Conservation (phyloP, 2,113 vertebrate genomes). For the Morone chrysops region DNA sequence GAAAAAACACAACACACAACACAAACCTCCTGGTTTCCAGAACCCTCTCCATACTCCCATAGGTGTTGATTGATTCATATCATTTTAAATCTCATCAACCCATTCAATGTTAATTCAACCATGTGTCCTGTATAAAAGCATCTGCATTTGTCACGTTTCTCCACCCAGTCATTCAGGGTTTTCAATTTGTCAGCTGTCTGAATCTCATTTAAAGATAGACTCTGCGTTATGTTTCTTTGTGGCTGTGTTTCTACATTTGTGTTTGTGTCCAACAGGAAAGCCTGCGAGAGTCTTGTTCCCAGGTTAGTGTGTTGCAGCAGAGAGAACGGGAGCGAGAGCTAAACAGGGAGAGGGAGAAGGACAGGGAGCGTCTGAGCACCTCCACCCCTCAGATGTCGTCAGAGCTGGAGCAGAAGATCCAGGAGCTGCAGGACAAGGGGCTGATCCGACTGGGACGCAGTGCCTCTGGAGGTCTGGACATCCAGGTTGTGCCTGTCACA, state of each 20-base stretch:
- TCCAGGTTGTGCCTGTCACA: conserved; percentile 89
- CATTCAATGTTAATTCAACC: too few relatives aligned
- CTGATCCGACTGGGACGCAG: conserved; percentile 88
- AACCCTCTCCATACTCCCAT: too few relatives aligned
- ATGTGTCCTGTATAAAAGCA: too few relatives aligned
- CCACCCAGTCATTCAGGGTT: too few relatives aligned
- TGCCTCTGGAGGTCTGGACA: conserved; percentile 85
- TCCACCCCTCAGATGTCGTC: conserved; percentile 28
- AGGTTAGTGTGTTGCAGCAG: conserved; percentile 81
- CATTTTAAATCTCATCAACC: too few relatives aligned
- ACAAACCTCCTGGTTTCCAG: too few relatives aligned
- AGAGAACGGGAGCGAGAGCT: conserved; percentile 83
- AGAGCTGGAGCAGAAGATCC: conserved; percentile 89
- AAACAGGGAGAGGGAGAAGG: conserved; percentile 80
- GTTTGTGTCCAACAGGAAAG: conserved; percentile 83
- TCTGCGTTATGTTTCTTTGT: background rate
- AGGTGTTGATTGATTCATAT: too few relatives aligned
- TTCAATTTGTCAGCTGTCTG: background rate
- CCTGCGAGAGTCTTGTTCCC: conserved; percentile 84
- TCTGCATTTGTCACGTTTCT: too few relatives aligned
- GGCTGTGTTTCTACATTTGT: background rate
- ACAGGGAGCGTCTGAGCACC: conserved; percentile 71
- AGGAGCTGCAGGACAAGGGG: conserved; percentile 91
- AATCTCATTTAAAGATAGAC: background rate
- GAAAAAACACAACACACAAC: background rate